Evolutionary conservation across 2,888 invertebrate genomes (phyloP), one percentile per base, ranked within the genome.

Genomic region (Limnephilus auricula): DNA sequence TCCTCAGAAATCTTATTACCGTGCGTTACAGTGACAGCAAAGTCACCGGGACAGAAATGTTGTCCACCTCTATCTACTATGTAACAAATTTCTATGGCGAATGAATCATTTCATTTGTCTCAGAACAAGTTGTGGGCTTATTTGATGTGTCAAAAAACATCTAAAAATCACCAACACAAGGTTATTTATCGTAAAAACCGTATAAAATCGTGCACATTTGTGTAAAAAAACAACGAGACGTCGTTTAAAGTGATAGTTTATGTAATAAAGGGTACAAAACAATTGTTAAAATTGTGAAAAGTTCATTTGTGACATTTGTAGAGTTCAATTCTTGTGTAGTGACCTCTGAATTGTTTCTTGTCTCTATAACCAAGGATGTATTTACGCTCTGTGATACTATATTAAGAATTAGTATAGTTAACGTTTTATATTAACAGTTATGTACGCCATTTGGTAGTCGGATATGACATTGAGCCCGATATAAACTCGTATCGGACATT

Each of bases 281-380:
- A 32, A 13, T 34, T 79, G 79, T 88, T 79, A 79, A 79, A 6
- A 25, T 18, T 30, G 34, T 85, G 32, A 32, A 82, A 82, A 82
- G 40, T 88, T 85, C 31, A 45, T 34, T 88, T 25, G 10, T 89
- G 89, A 89, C 89, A 90, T 90, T 90, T 90, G 83, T 31, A 83
- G 88, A 37, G 91, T 89, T 91, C 88, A 91, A 45, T 91, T 86
- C 78, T n/a, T 91, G 91, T 83, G 83, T 89, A 84, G 89, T 91
- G 91, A 91, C 91, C 91, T 91, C 91, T 89, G 83, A 65, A 83
- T 88, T 89, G 89, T 91, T 91, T 82, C 78, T 40, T 83, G 65
- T 30, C 65, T 40, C 31, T 89, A 82, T 34, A 65, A 89, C 89
- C 89, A 91, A 91, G 88, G 89, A 91, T 89, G 78, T 31, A 83